Conservation (phyloP, 2,888 invertebrate species). For the Dasypogon diadema region DNA sequence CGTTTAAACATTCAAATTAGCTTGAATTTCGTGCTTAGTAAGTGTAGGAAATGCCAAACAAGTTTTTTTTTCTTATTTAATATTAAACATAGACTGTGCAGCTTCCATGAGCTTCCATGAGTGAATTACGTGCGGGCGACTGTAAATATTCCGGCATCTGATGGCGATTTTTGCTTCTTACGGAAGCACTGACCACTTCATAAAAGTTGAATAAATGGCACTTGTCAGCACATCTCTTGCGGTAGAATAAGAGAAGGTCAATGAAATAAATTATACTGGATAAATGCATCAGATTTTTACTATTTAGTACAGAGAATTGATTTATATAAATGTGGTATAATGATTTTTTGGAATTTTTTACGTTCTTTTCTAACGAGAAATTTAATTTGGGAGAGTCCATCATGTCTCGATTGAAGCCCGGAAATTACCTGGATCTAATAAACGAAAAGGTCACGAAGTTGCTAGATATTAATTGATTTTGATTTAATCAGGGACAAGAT, state of each 20-base stretch:
- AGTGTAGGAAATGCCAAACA: conserved; percentile 2
- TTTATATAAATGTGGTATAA: too few relatives aligned
- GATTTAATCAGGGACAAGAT: too few relatives aligned
- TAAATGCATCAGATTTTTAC: conserved; percentile 4
- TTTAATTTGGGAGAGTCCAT: too few relatives aligned
- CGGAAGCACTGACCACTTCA: conserved; percentile 16
- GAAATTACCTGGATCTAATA: too few relatives aligned
- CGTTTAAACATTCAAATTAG: conserved; percentile 27
- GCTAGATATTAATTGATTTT: too few relatives aligned
- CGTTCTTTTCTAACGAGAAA: background rate
- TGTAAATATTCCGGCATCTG: background rate
- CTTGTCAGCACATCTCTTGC: conserved; percentile 7
- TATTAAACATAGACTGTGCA: too few relatives aligned
- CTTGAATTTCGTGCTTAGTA: conserved; percentile 5
- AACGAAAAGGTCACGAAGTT: too few relatives aligned
- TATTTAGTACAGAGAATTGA: too few relatives aligned
- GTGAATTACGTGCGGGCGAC: background rate
- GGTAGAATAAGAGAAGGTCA: conserved; percentile 9
- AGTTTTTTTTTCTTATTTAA: conserved; percentile 2
- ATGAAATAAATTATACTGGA: background rate
- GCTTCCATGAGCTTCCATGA: too few relatives aligned
- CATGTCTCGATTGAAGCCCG: too few relatives aligned
- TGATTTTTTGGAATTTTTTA: too few relatives aligned
- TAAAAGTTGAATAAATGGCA: conserved; percentile 34
- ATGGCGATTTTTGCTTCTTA: conserved; percentile 18